Conservation (phyloP, 1,140 invertebrate genomes). For the Diprion similis region DNA sequence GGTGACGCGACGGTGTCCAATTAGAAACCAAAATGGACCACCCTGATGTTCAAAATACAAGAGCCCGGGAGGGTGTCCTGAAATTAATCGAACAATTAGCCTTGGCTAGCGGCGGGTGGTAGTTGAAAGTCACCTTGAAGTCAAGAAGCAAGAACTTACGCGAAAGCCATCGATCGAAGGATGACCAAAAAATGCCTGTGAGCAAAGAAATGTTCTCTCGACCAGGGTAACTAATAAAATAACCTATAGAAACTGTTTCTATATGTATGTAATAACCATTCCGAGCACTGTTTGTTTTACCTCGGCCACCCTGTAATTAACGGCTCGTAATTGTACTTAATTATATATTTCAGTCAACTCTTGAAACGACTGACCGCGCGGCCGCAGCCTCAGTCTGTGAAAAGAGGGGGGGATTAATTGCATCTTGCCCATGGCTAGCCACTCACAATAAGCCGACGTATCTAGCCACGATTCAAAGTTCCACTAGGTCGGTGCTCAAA, state of each 20-base stretch:
- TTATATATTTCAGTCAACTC: slow-evolving; percentile 7
- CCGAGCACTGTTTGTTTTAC: slow-evolving; percentile 14
- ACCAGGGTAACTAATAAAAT: neutral
- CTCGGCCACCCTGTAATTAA: slow-evolving; percentile 6
- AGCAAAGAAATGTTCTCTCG: too few species aligned
- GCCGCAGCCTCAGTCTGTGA: neutral
- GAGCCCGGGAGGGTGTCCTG: neutral
- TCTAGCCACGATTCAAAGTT: neutral
- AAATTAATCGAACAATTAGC: neutral
- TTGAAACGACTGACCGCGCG: neutral
- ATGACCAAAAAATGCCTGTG: neutral
- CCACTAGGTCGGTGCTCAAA: neutral
- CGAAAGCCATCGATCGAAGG: neutral
- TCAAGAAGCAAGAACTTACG: neutral
- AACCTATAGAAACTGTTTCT: slow-evolving; percentile 8
- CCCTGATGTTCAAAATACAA: neutral
- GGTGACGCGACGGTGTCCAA: neutral
- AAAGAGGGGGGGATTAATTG: neutral
- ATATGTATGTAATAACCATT: slow-evolving; percentile 5
- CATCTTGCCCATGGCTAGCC: neutral
- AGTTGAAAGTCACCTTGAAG: neutral
- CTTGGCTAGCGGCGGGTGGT: neutral
- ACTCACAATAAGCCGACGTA: neutral
- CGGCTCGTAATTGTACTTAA: slow-evolving; percentile 1
- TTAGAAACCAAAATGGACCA: neutral